Percentiles rank a stretch among this genome's conserved stretches.
These are phyloP conservation scores for Chlorocebus sabaeus DNA, from an alignment of 2,113 vertebrate genomes.

Conservation along the genomic window DNA sequence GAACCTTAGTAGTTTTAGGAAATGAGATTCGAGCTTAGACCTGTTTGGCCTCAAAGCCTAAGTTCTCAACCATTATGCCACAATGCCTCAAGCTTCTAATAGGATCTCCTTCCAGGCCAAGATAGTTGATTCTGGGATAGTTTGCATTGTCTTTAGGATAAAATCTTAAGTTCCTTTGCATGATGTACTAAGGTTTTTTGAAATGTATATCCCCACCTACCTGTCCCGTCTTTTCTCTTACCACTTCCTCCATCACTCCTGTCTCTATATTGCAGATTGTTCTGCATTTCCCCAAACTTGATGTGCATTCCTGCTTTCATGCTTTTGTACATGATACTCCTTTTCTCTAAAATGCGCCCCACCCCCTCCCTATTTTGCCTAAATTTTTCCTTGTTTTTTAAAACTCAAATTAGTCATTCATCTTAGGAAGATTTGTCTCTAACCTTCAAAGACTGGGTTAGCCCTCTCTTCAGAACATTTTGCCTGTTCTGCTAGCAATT, in stretches of 20 bases:
- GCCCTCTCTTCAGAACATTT: not conserved
- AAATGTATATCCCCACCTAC: not conserved
- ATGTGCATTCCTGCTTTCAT: not conserved
- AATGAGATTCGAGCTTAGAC: not conserved
- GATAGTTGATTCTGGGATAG: conserved; percentile 24
- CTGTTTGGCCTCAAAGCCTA: conserved; percentile 3
- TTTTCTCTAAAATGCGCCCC: conserved; percentile 7
- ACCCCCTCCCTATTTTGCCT: not conserved
- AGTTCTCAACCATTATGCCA: not conserved
- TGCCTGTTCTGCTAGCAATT: not conserved
- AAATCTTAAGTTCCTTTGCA: not conserved
- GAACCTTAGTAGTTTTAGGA: conserved; percentile 10
- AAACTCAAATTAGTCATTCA: not conserved
- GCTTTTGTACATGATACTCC: not conserved
- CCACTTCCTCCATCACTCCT: not conserved
- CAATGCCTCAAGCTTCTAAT: not conserved
- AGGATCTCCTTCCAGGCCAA: not conserved
- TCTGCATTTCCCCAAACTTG: not conserved
- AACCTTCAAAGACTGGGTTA: not conserved
- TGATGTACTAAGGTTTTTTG: not conserved
- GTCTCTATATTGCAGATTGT: not conserved
- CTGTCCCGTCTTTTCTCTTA: not conserved
- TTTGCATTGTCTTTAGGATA: not conserved
- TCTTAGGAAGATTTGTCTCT: not conserved
- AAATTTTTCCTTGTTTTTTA: not conserved